Conservation (phyloP, 2,797 vertebrate species). For the Euthynnus affinis region DNA sequence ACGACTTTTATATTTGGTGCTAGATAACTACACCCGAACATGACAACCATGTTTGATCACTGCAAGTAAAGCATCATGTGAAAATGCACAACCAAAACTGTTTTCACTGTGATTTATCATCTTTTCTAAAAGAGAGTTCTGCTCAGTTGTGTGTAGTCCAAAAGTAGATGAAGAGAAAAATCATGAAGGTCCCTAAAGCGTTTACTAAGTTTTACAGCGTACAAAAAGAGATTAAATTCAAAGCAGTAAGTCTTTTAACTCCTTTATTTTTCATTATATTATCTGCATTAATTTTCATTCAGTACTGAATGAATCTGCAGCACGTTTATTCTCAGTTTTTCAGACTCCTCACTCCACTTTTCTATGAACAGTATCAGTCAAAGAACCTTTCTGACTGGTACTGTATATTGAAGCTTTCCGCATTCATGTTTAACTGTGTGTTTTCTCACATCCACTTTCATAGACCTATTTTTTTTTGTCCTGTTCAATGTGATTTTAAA, state of each 20-base stretch:
- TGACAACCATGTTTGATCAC: no score
- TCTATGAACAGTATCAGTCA: not conserved
- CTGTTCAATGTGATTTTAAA: constrained; percentile 61
- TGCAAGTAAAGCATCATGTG: no score
- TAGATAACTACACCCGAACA: no score
- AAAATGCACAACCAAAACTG: not conserved
- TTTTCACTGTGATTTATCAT: not conserved
- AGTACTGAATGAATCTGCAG: not conserved
- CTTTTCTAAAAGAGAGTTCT: not conserved
- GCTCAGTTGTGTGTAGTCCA: not conserved
- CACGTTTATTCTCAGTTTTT: not conserved
- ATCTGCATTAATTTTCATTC: not conserved
- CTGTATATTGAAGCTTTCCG: not conserved
- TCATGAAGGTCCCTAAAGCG: not conserved
- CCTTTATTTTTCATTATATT: no score
- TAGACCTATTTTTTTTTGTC: not conserved
- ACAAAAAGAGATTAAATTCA: not conserved
- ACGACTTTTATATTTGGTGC: not conserved
- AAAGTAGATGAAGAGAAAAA: not conserved
- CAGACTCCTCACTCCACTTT: not conserved
- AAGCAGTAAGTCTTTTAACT: no score
- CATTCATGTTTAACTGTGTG: not conserved
- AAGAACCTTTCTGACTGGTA: no score
- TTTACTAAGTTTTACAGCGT: not conserved
- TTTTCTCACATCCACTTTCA: not conserved